Conservation (phyloP, 1,140 invertebrate species). For the Meloidogyne exigua region DNA sequence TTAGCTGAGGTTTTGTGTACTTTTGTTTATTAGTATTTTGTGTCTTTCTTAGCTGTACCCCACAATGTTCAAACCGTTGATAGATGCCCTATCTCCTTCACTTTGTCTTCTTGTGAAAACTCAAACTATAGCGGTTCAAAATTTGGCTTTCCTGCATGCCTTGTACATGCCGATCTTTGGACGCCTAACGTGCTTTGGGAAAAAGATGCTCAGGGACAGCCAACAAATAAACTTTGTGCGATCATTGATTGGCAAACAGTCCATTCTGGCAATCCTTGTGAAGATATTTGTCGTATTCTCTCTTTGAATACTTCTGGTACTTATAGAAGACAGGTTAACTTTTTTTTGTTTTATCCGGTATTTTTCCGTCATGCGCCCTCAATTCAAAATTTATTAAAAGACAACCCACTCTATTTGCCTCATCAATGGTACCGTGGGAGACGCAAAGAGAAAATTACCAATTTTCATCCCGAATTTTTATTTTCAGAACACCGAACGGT, state of each 20-base stretch:
- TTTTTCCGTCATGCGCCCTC: too few species aligned
- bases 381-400: too few species aligned
- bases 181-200: constrained; percentile 47
- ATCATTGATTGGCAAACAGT: constrained; percentile 52
- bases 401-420: too few species aligned
- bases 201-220: constrained; percentile 31
- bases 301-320: constrained; percentile 40
- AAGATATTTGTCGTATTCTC: constrained; percentile 41
- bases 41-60: not conserved
- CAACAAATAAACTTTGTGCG: constrained; percentile 28
- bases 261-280: constrained; percentile 44
- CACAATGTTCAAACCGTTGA: not conserved
- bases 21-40: not conserved
- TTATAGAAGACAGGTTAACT: constrained; percentile 32
- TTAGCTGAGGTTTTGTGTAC: not conserved
- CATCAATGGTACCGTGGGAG: too few species aligned
- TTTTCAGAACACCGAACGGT: constrained; percentile 36
- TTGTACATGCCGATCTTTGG: constrained; percentile 51
- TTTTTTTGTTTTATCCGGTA: too few species aligned
- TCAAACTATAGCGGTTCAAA: constrained; percentile 9
- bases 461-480: too few species aligned
- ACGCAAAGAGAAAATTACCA: too few species aligned
- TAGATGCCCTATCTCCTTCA: constrained; percentile 3
- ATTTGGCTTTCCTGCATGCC: constrained; percentile 37
- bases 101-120: not conserved